phyloP scores from a whole-genome alignment of 53 echinoderm and acorn worm species.

The Actinopyga echinites region DNA sequence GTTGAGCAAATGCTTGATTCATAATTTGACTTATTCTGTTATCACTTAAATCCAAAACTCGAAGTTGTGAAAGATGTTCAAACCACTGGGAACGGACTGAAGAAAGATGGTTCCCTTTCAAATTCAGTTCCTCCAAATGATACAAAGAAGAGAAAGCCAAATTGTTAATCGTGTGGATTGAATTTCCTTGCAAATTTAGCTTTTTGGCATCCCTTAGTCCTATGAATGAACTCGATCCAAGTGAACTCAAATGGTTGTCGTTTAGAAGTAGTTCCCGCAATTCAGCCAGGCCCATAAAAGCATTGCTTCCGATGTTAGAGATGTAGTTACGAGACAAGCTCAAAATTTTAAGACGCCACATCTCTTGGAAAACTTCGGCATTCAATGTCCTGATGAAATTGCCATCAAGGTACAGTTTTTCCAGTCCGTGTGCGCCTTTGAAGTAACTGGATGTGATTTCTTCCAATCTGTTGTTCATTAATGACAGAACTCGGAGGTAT shows the following conservation, averaged over 20 bases:
- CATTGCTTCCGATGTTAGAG: not conserved
- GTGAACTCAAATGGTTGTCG: not conserved
- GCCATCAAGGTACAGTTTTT: constrained; percentile 3
- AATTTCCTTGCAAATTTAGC: not conserved
- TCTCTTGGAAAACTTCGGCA: not conserved
- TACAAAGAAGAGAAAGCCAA: constrained; percentile 8
- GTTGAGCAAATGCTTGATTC: not conserved
- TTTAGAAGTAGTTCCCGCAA: not conserved
- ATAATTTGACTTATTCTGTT: constrained; percentile 16
- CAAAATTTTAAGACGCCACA: constrained; percentile 6
- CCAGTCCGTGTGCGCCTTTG: not conserved
- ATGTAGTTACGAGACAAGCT: not conserved
- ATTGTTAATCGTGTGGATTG: not conserved
- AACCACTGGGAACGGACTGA: constrained; percentile 5
- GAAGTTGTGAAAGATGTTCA: not conserved
- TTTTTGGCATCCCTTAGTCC: constrained; percentile 19
- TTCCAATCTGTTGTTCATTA: constrained; percentile 10
- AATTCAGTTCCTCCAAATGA: constrained; percentile 4
- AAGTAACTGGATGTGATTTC: not conserved
- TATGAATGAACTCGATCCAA: not conserved
- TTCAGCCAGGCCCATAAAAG: constrained; percentile 17
- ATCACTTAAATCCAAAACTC: constrained; percentile 8
- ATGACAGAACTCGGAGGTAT: constrained; percentile 3
- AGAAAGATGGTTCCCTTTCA: not conserved
- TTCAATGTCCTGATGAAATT: not conserved